These are phyloP conservation scores for Propithecus coquereli DNA, from an alignment of 2,113 vertebrate species.

Conservation along the genomic window DNA sequence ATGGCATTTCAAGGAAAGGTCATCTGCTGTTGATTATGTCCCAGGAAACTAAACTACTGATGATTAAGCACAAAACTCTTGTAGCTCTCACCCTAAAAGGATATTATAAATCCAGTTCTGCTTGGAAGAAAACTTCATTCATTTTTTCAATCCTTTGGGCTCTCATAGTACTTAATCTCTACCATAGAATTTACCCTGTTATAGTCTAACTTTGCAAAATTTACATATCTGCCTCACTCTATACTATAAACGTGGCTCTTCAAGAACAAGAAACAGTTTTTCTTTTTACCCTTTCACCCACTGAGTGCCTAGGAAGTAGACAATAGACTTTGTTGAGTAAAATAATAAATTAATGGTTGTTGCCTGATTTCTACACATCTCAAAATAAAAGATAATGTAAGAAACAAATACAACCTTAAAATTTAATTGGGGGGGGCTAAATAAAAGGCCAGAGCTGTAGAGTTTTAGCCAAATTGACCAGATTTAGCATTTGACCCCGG, in stretches of 20 bases:
- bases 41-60: background rate
- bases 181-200: background rate
- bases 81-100: background rate
- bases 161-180: background rate
- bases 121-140: background rate
- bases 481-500: background rate
- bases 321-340: background rate
- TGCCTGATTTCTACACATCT: background rate
- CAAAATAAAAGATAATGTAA: background rate
- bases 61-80: background rate
- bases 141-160: background rate
- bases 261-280: background rate
- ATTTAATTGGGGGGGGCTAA: background rate
- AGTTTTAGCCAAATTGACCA: background rate
- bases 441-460: background rate
- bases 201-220: background rate
- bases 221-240: background rate
- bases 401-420: conserved; percentile 1
- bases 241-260: background rate
- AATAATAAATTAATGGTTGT: background rate
- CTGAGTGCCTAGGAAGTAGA: background rate
- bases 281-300: background rate
- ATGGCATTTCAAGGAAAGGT: background rate
- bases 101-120: background rate
- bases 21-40: background rate